Percentiles rank a stretch among this genome's conserved stretches.
Evolutionary conservation across 2,797 vertebrate species (phyloP).

Genomic region (Takifugu ocellatus): DNA sequence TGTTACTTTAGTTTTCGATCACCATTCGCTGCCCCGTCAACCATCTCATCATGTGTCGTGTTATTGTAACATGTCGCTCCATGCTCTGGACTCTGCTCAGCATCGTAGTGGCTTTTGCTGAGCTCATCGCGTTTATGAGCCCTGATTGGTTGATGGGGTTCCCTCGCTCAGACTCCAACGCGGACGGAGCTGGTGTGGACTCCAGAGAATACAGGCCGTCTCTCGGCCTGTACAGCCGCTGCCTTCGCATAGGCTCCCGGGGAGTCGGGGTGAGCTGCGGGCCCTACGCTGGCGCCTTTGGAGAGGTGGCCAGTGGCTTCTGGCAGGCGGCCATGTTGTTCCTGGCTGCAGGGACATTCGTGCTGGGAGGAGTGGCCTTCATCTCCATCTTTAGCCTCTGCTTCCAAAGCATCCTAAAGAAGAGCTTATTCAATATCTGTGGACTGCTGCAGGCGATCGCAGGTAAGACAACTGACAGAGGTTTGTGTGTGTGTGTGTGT

Average conservation of each 20-base stretch:
- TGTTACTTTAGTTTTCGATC: slow-evolving; percentile 42
- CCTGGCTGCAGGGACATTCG: slow-evolving; percentile 87
- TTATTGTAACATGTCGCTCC: slow-evolving; percentile 96
- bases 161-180: slow-evolving; percentile 68
- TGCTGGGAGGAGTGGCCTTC: slow-evolving; percentile 87
- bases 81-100: slow-evolving; percentile 98
- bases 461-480: slow-evolving; percentile 73
- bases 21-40: background rate
- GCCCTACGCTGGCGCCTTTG: slow-evolving; percentile 86
- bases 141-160: slow-evolving; percentile 89
- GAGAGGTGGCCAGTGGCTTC: slow-evolving; percentile 94
- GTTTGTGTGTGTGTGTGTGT: too few relatives aligned
- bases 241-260: slow-evolving; percentile 71
- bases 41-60: slow-evolving; percentile 89
- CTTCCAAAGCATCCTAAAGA: slow-evolving; percentile 95
- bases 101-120: slow-evolving; percentile 90
- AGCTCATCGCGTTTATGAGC: slow-evolving; percentile 97
- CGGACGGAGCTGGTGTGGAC: slow-evolving; percentile 20
- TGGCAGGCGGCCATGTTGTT: slow-evolving; percentile 97
- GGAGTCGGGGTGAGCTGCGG: slow-evolving; percentile 83
- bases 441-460: slow-evolving; percentile 94
- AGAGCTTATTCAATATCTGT: slow-evolving; percentile 98
- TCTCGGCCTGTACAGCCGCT: slow-evolving; percentile 91
- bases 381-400: slow-evolving; percentile 95
- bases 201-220: slow-evolving; percentile 78